Evolutionary conservation across 64 coral and sea anemone species (phyloP), one percentile per base, ranked within the genome.

Genomic region (Dendronephthya gigantea): DNA sequence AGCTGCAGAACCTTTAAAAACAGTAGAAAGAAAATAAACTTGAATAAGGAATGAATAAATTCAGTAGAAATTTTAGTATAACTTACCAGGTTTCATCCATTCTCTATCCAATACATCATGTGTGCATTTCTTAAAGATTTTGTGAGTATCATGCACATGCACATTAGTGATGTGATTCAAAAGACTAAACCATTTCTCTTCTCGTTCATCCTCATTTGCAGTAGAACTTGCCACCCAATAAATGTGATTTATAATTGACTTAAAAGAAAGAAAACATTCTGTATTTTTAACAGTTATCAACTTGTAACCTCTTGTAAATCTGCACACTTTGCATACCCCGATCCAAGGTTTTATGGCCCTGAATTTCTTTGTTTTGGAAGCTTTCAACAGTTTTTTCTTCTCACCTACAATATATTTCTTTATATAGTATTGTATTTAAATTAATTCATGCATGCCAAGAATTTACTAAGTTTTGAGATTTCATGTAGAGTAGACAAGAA

Each of bases 331-430:
- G 41, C 41, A 8, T 79, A 79, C 72, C 72, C 31, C 72, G 22
- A 79, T 79, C 72, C 29, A 34, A 33, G 72, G 72, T 22, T 79
- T 79, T 79, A 79, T 34, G 11, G 28, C 30, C 36, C 15, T 79
- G 1, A 79, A 79, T 29, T 2, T 79, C 32, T 79, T 79, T 34
- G 29, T 79, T 0, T 62, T 62, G 7, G 55, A 19, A 22, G 55
- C 55, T 39, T 79, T 79, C 32, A 79, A 34, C 11, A 79, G 32
- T 33, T 79, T 79, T 39, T 79, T 79, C 32, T 79, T 79, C 72
- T 13, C 72, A 33, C 72, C 72, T 79, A 34, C 4, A 45, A 6
- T 45, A 45, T 45, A 45, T 11, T 6, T 6, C 4, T 6, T 6
- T 45, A 45, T 45, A n/a, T n/a, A n/a, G n/a, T n/a, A n/a, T n/a